A percentile compares a stretch with the other conserved stretches of the same genome.
Conservation (phyloP, 2,888 invertebrate genomes). For the Epinotia demarniana region DNA sequence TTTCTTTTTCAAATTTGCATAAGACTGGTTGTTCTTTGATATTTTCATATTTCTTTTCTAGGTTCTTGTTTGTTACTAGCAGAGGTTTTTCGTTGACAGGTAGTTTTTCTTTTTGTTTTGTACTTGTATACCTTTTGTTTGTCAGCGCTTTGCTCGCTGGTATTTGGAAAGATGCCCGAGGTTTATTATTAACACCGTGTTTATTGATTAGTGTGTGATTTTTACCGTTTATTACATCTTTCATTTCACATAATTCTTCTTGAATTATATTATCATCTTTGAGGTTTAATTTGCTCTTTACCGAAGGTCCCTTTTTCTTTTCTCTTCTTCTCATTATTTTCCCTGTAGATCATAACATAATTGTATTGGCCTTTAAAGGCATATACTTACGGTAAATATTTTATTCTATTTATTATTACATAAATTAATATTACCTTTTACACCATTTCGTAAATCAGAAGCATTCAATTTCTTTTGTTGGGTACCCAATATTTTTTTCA, state of each 20-base stretch:
- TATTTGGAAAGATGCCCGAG: slow-evolving; percentile 22
- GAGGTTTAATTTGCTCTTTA: slow-evolving; percentile 10
- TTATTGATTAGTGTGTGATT: slow-evolving; percentile 22
- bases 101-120: slow-evolving; percentile 34
- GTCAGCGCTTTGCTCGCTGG: slow-evolving; percentile 36
- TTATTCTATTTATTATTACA: not conserved
- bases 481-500: slow-evolving; percentile 71
- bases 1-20: slow-evolving; percentile 52
- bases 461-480: slow-evolving; percentile 61
- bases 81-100: slow-evolving; percentile 12
- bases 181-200: slow-evolving; percentile 15
- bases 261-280: slow-evolving; percentile 28
- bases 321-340: slow-evolving; percentile 64
- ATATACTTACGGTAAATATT: not conserved
- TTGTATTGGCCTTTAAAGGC: slow-evolving; percentile 3
- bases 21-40: slow-evolving; percentile 45
- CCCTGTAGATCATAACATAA: slow-evolving; percentile 55
- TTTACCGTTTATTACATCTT: slow-evolving; percentile 10
- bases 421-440: slow-evolving; percentile 65
- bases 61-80: not conserved
- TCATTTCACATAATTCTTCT: slow-evolving; percentile 15
- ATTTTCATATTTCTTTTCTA: not conserved
- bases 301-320: slow-evolving; percentile 47
- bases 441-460: slow-evolving; percentile 70
- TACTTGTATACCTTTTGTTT: slow-evolving; percentile 27